Percentiles rank a stretch among this genome's conserved stretches.
Conservation (phyloP, 2,113 vertebrate genomes). For the Hoplias malabaricus region DNA sequence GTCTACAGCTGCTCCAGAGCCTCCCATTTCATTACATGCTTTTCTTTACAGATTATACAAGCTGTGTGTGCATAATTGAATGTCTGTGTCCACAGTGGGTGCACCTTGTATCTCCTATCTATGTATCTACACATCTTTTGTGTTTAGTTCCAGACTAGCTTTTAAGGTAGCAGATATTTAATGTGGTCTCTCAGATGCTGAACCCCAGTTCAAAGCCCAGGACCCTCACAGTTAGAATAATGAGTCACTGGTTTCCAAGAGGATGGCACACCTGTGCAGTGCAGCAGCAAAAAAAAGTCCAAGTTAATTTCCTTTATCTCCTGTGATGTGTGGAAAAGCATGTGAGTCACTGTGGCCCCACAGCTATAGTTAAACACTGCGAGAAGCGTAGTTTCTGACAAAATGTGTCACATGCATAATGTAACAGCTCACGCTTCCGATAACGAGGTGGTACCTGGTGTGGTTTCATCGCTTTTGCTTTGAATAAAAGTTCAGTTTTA, state of each 20-base stretch:
- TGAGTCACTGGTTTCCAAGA: background rate
- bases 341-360: constrained; percentile 7
- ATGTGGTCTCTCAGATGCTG: background rate
- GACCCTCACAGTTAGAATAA: background rate
- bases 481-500: background rate
- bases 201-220: background rate
- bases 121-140: background rate
- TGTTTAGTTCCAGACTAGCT: background rate
- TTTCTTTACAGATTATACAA: no score
- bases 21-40: no score
- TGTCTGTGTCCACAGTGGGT: no score
- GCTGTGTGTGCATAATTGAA: no score
- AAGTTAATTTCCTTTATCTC: constrained; percentile 15
- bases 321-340: constrained; percentile 14
- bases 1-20: no score
- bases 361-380: constrained; percentile 2
- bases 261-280: constrained; percentile 16
- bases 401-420: background rate
- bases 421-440: background rate
- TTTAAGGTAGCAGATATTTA: background rate
- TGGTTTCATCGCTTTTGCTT: no score
- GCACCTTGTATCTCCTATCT: no score
- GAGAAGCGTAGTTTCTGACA: constrained; percentile 8
- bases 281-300: constrained; percentile 4
- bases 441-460: no score